A percentile compares a stretch with the other conserved stretches of the same genome.
phyloP scores from a whole-genome alignment of 2,888 invertebrate species.

The Gandaritis pyraliata region DNA sequence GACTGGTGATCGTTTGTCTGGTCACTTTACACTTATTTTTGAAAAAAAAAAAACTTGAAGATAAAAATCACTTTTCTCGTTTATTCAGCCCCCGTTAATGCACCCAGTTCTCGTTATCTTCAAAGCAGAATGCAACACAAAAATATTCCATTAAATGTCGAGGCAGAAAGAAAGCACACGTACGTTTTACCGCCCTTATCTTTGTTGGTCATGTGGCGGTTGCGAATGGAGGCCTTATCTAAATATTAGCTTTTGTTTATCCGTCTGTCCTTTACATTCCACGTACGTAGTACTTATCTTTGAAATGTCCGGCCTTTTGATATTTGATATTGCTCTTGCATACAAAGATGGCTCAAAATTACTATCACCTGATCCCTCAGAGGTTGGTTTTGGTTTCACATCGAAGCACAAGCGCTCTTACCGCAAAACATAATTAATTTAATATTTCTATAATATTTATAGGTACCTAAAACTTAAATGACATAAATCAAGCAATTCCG shows the following conservation, averaged over 20 bases:
- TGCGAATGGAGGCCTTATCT: conserved; percentile 66
- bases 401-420: conserved; percentile 1
- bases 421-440: too few relatives aligned
- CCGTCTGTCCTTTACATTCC: conserved; percentile 64
- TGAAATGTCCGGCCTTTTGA: conserved; percentile 57
- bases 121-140: conserved; percentile 34
- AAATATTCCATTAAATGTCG: conserved; percentile 51
- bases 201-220: conserved; percentile 61
- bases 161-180: conserved; percentile 64
- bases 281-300: conserved; percentile 61
- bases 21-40: too few relatives aligned
- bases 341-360: conserved; percentile 52
- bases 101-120: conserved; percentile 26
- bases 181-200: conserved; percentile 68
- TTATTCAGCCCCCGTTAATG: conserved; percentile 14
- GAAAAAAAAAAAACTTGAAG: conserved; percentile 2
- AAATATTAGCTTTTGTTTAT: conserved; percentile 73
- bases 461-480: conserved; percentile 9
- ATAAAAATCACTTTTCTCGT: conserved; percentile 12
- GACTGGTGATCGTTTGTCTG: too few relatives aligned
- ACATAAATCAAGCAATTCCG: conserved; percentile 47
- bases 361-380: conserved; percentile 44
- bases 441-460: not conserved
- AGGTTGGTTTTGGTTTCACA: conserved; percentile 25
- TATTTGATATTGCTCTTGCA: conserved; percentile 60